A percentile compares a stretch with the other conserved stretches of the same genome.
Conservation (phyloP, 2,113 vertebrate species). For the Scalopus aquaticus region DNA sequence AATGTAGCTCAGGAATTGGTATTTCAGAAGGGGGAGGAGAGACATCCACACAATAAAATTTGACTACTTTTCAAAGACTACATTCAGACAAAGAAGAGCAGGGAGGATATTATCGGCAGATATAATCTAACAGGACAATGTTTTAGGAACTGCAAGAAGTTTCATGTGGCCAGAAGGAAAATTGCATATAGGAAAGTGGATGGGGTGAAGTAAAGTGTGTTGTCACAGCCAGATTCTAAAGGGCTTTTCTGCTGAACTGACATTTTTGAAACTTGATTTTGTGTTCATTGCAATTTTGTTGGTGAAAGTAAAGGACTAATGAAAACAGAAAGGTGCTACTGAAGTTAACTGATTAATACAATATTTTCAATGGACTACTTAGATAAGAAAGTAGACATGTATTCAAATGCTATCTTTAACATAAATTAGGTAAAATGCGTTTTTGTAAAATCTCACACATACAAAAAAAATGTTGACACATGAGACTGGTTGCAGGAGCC, state of each 20-base stretch:
- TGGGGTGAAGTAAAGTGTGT: neutral
- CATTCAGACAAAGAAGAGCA: neutral
- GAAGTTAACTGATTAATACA: neutral
- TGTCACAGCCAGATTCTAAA: neutral
- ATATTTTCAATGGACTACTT: neutral
- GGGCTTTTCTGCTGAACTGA: neutral
- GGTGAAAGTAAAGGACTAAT: neutral
- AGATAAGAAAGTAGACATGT: neutral
- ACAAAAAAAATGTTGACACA: neutral
- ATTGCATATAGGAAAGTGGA: neutral
- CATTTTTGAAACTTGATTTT: neutral
- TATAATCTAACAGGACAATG: neutral
- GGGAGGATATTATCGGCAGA: neutral
- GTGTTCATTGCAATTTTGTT: neutral
- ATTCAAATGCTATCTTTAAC: neutral
- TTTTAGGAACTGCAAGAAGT: neutral
- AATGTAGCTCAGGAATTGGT: neutral
- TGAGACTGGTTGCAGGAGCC: neutral
- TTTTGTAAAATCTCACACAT: too few relatives aligned
- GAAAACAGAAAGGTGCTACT: neutral
- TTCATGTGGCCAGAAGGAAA: neutral
- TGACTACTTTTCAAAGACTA: neutral
- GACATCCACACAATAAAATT: neutral
- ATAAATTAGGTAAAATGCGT: constrained; percentile 7
- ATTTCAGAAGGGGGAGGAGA: neutral